These are phyloP conservation scores for Leuciscus idus DNA, from an alignment of 2,113 vertebrate species.

Conservation along the genomic window DNA sequence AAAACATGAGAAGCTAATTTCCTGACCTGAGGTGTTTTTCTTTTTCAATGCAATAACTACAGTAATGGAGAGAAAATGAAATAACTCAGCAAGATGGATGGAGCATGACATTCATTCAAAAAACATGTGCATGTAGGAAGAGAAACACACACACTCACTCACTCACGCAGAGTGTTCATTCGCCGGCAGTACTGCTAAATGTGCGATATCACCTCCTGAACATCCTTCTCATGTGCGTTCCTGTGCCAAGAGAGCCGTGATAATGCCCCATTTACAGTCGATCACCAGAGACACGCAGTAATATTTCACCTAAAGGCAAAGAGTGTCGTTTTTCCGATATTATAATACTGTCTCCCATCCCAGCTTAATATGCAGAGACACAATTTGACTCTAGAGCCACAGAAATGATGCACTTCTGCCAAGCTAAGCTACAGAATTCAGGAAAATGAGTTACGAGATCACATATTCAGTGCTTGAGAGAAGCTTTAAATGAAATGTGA, in stretches of 20 bases:
- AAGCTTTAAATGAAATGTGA: conserved; percentile 1
- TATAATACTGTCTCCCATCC: not conserved
- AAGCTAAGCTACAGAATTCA: not conserved
- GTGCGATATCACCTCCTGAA: not conserved
- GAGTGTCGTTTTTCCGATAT: not conserved
- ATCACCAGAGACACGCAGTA: not conserved
- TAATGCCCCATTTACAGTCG: conserved; percentile 14
- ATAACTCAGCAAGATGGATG: conserved; percentile 45
- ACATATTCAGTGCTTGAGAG: not conserved
- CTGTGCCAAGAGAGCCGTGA: not conserved
- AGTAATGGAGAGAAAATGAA: conserved; percentile 62
- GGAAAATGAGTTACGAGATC: not conserved
- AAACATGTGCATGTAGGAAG: conserved; percentile 6
- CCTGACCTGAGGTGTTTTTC: conserved; percentile 55
- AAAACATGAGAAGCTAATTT: conserved; percentile 61
- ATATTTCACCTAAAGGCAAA: conserved; percentile 4
- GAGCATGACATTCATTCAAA: conserved; percentile 53
- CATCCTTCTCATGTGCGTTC: not conserved
- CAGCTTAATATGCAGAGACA: not conserved
- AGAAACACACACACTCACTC: not conserved
- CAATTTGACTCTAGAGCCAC: not conserved
- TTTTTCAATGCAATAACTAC: conserved; percentile 57
- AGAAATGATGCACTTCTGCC: not conserved
- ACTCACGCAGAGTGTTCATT: not conserved
- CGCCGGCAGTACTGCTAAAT: not conserved